Conservation (phyloP, 2,888 invertebrate species). For the Zygaena filipendulae region DNA sequence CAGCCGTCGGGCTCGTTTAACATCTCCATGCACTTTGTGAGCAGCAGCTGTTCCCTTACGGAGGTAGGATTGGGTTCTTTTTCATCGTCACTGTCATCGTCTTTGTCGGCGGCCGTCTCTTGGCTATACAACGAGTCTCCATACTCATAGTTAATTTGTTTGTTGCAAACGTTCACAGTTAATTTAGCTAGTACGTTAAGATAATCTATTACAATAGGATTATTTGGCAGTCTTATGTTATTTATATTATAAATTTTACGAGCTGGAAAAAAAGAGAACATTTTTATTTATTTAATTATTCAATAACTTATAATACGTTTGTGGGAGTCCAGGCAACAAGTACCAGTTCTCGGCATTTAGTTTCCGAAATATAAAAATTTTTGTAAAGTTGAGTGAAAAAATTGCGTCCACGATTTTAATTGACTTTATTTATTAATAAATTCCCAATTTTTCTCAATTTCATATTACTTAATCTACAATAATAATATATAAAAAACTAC, state of each 20-base stretch:
- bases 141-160: constrained; percentile 49
- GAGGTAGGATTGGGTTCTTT: constrained; percentile 57
- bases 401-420: no score
- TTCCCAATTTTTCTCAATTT: no score
- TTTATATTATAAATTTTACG: constrained; percentile 60
- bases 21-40: constrained; percentile 71
- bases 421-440: no score
- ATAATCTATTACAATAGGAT: constrained; percentile 44
- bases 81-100: constrained; percentile 70
- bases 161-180: constrained; percentile 51
- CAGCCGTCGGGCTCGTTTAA: constrained; percentile 70
- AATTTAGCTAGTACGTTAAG: constrained; percentile 54
- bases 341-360: no score
- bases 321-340: no score
- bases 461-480: no score
- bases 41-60: constrained; percentile 48
- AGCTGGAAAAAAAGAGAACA: constrained; percentile 39
- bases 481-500: no score
- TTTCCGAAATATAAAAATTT: no score
- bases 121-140: constrained; percentile 58
- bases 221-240: constrained; percentile 66
- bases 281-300: no score
- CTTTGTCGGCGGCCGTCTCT: constrained; percentile 57
- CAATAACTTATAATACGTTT: not conserved
- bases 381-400: no score